These are phyloP conservation scores for Terrapene triunguis DNA, from an alignment of 2,113 vertebrate species.

Conservation along the genomic window DNA sequence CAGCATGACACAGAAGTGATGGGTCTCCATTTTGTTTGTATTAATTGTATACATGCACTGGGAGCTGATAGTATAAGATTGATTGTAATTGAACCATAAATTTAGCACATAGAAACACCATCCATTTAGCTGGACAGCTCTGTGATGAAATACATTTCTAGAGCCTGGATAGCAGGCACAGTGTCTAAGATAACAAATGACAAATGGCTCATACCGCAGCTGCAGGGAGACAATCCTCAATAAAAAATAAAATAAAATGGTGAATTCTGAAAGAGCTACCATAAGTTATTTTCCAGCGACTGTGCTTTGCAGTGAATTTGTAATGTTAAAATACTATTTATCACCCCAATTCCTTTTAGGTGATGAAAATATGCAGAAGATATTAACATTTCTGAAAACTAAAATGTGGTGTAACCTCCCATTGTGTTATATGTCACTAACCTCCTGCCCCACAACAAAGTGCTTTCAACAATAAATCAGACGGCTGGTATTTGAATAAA, in stretches of 20 bases:
- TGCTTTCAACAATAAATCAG: background rate
- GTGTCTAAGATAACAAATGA: conserved; percentile 70
- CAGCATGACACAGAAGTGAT: conserved; percentile 45
- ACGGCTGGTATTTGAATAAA: conserved; percentile 6
- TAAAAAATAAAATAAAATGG: conserved; percentile 6
- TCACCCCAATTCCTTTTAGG: background rate
- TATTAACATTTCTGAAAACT: background rate
- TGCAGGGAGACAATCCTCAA: conserved; percentile 34
- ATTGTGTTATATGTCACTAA: background rate
- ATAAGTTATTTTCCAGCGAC: conserved; percentile 40
- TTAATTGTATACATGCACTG: conserved; percentile 77
- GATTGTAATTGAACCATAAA: conserved; percentile 79
- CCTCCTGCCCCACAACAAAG: background rate
- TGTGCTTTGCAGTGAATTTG: background rate
- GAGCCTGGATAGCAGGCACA: conserved; percentile 41
- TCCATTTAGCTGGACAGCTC: conserved; percentile 73
- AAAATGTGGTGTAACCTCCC: background rate
- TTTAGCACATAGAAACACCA: conserved; percentile 71
- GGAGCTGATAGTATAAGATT: conserved; percentile 72
- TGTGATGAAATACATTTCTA: conserved; percentile 75
- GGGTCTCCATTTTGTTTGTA: conserved; percentile 70
- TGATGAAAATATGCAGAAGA: conserved; percentile 17
- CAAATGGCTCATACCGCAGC: conserved; percentile 51
- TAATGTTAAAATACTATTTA: conserved; percentile 44
- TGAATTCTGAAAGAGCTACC: conserved; percentile 3